A percentile compares a stretch with the other conserved stretches of the same genome.
Evolutionary conservation across 2,888 invertebrate genomes (phyloP).

Genomic region (Steromphala cineraria): DNA sequence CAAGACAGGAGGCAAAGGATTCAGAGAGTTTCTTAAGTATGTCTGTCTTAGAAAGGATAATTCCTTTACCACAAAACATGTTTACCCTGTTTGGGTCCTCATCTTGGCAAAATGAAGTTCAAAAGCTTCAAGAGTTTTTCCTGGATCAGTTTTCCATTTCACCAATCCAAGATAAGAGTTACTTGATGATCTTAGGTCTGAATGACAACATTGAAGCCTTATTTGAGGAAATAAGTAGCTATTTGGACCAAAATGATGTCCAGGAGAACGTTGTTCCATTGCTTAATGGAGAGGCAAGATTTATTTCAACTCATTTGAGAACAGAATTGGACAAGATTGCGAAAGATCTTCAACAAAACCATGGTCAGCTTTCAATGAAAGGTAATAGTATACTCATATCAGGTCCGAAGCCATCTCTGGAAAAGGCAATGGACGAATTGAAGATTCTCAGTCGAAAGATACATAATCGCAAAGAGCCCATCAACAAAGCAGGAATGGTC

Average conservation of each 20-base stretch:
- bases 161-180: neutral
- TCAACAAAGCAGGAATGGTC: slow-evolving; percentile 31
- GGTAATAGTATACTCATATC: slow-evolving; percentile 15
- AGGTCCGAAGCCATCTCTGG: slow-evolving; percentile 27
- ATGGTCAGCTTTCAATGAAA: slow-evolving; percentile 28
- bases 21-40: neutral
- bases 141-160: neutral
- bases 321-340: slow-evolving; percentile 30
- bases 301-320: slow-evolving; percentile 33
- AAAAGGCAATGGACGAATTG: slow-evolving; percentile 14
- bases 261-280: slow-evolving; percentile 16
- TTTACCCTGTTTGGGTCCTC: neutral
- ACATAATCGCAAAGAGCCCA: neutral
- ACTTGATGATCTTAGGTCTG: neutral
- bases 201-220: neutral
- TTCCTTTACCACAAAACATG: neutral
- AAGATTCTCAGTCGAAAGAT: slow-evolving; percentile 7
- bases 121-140: neutral
- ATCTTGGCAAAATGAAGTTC: neutral
- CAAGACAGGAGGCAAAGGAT: neutral
- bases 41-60: neutral
- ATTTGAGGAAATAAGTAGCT: slow-evolving; percentile 21
- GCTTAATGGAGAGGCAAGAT: slow-evolving; percentile 12
- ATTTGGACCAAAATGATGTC: slow-evolving; percentile 30
- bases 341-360: neutral